phyloP scores from a whole-genome alignment of 2,113 vertebrate species.

The Mormyrus iriodes region DNA sequence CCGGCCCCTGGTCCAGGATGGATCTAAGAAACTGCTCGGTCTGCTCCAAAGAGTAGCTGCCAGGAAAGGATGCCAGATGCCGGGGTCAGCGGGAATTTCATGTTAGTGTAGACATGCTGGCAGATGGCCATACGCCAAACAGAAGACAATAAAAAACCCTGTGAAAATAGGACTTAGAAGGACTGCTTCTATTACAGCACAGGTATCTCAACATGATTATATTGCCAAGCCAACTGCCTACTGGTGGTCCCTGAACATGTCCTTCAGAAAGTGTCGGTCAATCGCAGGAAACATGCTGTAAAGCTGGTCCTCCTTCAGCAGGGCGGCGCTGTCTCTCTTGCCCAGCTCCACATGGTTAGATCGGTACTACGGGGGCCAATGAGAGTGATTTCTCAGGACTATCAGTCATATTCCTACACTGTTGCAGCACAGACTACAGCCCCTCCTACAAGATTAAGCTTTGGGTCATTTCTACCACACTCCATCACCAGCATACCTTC shows the following conservation, averaged over 20 bases:
- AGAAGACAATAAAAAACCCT: neutral
- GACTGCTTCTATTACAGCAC: neutral
- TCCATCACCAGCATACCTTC: constrained; percentile 63
- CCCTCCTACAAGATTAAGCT: neutral
- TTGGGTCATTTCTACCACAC: neutral
- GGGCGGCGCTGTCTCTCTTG: constrained; percentile 73
- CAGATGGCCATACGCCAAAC: neutral
- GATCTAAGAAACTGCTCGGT: constrained; percentile 82
- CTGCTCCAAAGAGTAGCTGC: constrained; percentile 80
- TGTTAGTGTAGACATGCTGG: too few species aligned
- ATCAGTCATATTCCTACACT: neutral
- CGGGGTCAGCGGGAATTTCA: neutral
- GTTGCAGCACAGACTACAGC: neutral
- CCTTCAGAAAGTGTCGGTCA: constrained; percentile 81
- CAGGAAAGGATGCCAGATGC: constrained; percentile 27
- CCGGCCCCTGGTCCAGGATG: constrained; percentile 78
- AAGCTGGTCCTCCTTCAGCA: constrained; percentile 85
- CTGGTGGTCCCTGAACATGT: constrained; percentile 92
- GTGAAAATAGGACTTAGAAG: neutral
- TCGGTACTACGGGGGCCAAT: constrained; percentile 59
- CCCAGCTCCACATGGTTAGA: constrained; percentile 54
- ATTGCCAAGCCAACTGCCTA: constrained; percentile 51
- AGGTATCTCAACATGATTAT: too few species aligned
- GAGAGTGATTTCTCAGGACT: constrained; percentile 28
- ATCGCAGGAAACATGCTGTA: constrained; percentile 81